Evolutionary conservation across 2,888 invertebrate species (phyloP), one percentile per base, ranked within the genome.

Genomic region (Carpatolechia fugitivella): DNA sequence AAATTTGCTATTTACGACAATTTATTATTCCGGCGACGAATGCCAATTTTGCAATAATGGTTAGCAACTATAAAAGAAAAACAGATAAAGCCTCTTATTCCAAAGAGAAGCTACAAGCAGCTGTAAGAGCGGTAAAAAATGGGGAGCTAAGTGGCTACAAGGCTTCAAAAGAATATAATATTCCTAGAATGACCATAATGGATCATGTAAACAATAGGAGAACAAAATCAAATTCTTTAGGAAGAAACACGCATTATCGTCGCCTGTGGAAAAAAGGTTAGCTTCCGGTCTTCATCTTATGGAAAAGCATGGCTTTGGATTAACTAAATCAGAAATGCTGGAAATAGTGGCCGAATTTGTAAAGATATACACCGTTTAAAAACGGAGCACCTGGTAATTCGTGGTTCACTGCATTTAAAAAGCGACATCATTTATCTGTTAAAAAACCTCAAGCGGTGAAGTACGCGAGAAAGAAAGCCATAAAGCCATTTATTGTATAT

Each of bases 241-340:
- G 60, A 40, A 54, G 60, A 57, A 56, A 46, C 41, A 60, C 61
- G 60, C 53, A 18, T 51, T 63, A 38, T 18, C 60, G 38, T 14
- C 31, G 20, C 58, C 63, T 55, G 52, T 52, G 33, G 62, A 65
- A 59, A 33, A 36, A 6, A 62, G 54, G 18, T 51, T 65, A 38
- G 61, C 63, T 40, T 36, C 38, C 7, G 40, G 24, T 56, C 57
- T 73, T 10, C 63, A 64, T 52, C 47, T 41, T 3, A 69, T 74
- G 65, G 71, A 74, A 55, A 64, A 60, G 60, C 61, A 66, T 57
- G 78, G 73, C 7, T 76, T 72, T 59, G 76, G 75, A 10, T 55
- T 75, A 29, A 63, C 65, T n/a, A 62, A 66, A 60, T 64, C 66
- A 58, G 72, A 77, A 62, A 53, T 74, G 33, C 46, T 72, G 48